Evolutionary conservation across 2,797 vertebrate species (phyloP), one percentile per base, ranked within the genome.

Genomic region (Ctenopoma kingsleyae): DNA sequence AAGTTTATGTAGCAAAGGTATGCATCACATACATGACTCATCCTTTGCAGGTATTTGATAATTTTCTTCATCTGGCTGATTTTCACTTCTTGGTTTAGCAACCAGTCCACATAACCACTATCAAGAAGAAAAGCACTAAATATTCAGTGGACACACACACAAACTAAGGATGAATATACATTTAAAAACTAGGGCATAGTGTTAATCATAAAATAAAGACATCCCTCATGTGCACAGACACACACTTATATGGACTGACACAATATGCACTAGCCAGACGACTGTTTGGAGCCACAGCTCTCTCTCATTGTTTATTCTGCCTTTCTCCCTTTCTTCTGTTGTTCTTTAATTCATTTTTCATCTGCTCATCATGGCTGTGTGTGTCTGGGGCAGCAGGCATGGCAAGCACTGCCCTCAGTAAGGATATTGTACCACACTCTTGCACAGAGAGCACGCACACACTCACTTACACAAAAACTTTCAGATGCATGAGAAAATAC

Each of bases 261-360:
- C 70, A 32, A 84, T 62, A 72, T 58, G 60, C 67, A 67, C 53
- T 44, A 67, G 67, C 76, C 73, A 81, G 81, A 85, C 20, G 61
- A 85, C 78, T 79, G 87, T 78, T 84, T 85, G 87, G 76, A 90
- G 81, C 81, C 83, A 84, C 75, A 75, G 69, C 76, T 78, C 83
- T 77, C 78, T 83, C 89, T 90, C 82, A 88, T 89, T 87, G 83
- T 89, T 89, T 93, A 91, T 92, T 88, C 92, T 89, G 76, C 76
- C 79, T 82, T 81, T 87, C 84, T 78, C 61, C 64, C 83, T 83
- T 86, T 90, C 83, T 87, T 93, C 89, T 92, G 83, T 89, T 89
- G 78, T 90, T 89, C 88, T 94, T 93, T 94, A 94, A 94, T 95
- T 94, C 87, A 93, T 95, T 95, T 94, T 94, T 94, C 90, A 95